phyloP scores from a whole-genome alignment of 2,888 invertebrate species.

The Pristionchus japonicus region DNA sequence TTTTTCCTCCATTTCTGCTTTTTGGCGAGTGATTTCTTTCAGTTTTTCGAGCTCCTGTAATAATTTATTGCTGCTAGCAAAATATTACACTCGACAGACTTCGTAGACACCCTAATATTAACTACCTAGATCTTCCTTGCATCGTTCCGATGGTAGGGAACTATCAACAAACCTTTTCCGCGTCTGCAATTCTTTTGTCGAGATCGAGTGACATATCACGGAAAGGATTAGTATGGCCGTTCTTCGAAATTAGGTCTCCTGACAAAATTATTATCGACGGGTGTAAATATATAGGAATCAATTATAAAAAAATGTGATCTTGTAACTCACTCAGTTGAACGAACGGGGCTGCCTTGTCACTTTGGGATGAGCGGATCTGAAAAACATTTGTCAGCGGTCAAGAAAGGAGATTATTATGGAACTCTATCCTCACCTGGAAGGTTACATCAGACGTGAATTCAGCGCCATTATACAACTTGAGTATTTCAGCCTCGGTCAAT shows the following conservation, averaged over 20 bases:
- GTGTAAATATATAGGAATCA: background rate
- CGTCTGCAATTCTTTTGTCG: background rate
- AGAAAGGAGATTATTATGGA: no score
- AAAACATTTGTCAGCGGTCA: no score
- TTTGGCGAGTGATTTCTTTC: background rate
- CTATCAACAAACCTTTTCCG: background rate
- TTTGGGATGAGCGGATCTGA: background rate
- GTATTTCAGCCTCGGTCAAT: background rate
- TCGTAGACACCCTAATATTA: no score
- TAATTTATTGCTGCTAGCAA: background rate
- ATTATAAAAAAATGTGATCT: background rate
- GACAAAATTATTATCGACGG: background rate
- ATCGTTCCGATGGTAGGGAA: no score
- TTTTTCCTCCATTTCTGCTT: background rate
- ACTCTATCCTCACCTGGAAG: conserved; percentile 15
- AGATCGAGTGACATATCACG: background rate
- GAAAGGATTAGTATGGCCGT: background rate
- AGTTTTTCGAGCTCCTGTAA: background rate
- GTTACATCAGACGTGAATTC: background rate
- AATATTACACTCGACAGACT: background rate
- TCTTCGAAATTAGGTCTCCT: background rate
- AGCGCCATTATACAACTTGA: background rate
- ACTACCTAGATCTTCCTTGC: no score
- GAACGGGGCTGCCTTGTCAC: background rate
- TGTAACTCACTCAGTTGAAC: background rate